These are phyloP conservation scores for Caenorhabditis japonica DNA, from an alignment of 2,888 invertebrate genomes.

Conservation along the genomic window DNA sequence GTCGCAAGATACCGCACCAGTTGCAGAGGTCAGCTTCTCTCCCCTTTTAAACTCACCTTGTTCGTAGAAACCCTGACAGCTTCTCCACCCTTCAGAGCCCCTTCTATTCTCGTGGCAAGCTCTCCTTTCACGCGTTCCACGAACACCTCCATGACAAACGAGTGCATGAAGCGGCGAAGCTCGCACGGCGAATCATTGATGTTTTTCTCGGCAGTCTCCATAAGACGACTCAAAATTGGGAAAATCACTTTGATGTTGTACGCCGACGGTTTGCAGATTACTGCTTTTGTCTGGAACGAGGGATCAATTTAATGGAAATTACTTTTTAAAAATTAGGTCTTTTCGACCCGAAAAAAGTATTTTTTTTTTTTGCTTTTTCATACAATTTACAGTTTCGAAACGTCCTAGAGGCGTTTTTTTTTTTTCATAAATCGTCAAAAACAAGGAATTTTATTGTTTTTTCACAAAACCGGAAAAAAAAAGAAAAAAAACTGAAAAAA, in stretches of 20 bases:
- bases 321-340: background rate
- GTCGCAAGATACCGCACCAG: no score
- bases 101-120: slow-evolving; percentile 62
- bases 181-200: slow-evolving; percentile 59
- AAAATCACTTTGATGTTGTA: slow-evolving; percentile 83
- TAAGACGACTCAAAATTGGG: slow-evolving; percentile 87
- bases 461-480: no score
- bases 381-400: no score
- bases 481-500: no score
- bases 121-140: slow-evolving; percentile 78
- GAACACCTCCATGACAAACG: slow-evolving; percentile 90
- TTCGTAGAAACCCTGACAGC: slow-evolving; percentile 26
- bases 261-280: slow-evolving; percentile 82
- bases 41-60: slow-evolving; percentile 20
- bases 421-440: no score
- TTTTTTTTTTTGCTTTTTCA: no score
- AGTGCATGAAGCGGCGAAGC: slow-evolving; percentile 83
- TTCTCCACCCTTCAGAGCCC: slow-evolving; percentile 61
- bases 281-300: slow-evolving; percentile 61
- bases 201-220: slow-evolving; percentile 85
- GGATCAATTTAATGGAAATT: slow-evolving; percentile 1
- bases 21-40: no score
- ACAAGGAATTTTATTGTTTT: no score
- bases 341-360: background rate
- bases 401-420: no score